phyloP scores from a whole-genome alignment of 2,113 vertebrate species.

The Trichomycterus rosablanca region DNA sequence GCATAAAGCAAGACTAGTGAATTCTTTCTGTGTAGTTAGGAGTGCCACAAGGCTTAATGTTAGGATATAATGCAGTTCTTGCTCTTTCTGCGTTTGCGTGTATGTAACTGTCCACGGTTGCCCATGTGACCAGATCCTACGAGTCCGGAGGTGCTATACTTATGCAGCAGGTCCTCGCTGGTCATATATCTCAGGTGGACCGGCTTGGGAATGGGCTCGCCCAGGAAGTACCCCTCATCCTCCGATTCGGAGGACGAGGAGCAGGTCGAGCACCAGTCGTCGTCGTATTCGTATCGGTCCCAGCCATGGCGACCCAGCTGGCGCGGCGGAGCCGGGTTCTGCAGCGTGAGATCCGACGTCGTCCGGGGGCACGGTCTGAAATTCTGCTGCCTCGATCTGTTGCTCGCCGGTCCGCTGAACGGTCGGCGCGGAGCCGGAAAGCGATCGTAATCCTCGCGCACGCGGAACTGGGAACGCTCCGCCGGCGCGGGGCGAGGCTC shows the following conservation, averaged over 20 bases:
- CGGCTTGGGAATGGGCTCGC: conserved; percentile 90
- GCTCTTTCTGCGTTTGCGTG: conserved; percentile 92
- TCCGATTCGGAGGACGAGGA: conserved; percentile 97
- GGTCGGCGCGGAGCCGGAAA: conserved; percentile 78
- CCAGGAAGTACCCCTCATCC: conserved; percentile 96
- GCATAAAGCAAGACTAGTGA: conserved; percentile 39
- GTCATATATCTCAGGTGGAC: conserved; percentile 88
- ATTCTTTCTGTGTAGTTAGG: conserved; percentile 38
- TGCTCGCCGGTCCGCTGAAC: conserved; percentile 57
- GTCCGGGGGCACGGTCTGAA: conserved; percentile 89
- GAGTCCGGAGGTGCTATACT: conserved; percentile 75
- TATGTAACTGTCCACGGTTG: conserved; percentile 81
- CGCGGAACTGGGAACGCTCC: conserved; percentile 75
- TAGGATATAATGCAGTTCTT: conserved; percentile 98
- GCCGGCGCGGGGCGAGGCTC: conserved; percentile 75
- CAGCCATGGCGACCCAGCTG: conserved; percentile 79
- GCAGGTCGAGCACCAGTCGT: conserved; percentile 97
- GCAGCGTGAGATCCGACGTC: conserved; percentile 90
- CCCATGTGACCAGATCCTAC: conserved; percentile 76
- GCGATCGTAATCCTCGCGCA: conserved; percentile 86
- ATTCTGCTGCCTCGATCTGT: conserved; percentile 70
- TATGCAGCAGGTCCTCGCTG: conserved; percentile 90
- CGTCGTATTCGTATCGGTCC: conserved; percentile 72
- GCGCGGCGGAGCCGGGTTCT: conserved; percentile 81
- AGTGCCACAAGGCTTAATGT: conserved; percentile 39